phyloP scores from a whole-genome alignment of 1,140 invertebrate genomes.

The Daktulosphaira vitifoliae region DNA sequence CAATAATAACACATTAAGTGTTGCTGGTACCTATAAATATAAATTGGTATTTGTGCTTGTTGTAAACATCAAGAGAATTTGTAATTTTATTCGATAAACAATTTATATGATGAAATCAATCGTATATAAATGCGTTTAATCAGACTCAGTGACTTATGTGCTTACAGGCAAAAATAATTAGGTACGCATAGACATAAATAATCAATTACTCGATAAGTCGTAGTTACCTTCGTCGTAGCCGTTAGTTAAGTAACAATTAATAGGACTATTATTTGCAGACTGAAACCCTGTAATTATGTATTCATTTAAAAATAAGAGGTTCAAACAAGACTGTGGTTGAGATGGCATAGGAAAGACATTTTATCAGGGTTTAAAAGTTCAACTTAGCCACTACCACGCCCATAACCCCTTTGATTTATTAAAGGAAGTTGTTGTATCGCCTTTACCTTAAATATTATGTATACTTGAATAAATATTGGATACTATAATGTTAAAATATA shows the following conservation, averaged over 20 bases:
- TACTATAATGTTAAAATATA: no score
- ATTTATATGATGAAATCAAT: no score
- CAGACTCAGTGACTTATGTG: no score
- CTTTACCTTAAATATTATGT: slow-evolving; percentile 7
- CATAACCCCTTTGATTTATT: slow-evolving; percentile 27
- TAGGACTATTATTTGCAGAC: slow-evolving; percentile 2
- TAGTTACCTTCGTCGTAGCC: neutral
- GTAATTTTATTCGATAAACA: no score
- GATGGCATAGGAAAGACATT: neutral
- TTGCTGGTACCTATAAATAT: no score
- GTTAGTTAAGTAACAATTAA: slow-evolving; percentile 20
- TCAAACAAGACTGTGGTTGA: neutral
- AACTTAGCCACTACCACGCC: slow-evolving; percentile 2
- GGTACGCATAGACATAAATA: no score
- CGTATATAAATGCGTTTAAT: no score
- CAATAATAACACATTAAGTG: no score
- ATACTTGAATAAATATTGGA: neutral
- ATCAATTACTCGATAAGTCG: no score
- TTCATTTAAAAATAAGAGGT: slow-evolving; percentile 24
- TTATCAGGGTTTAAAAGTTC: slow-evolving; percentile 24
- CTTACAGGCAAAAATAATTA: no score
- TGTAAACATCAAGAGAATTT: no score
- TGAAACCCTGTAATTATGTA: slow-evolving; percentile 16
- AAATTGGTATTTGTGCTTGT: no score
- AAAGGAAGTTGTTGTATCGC: slow-evolving; percentile 10